Evolutionary conservation across 2,113 vertebrate genomes (phyloP).

Genomic region (Corvus cornix): DNA sequence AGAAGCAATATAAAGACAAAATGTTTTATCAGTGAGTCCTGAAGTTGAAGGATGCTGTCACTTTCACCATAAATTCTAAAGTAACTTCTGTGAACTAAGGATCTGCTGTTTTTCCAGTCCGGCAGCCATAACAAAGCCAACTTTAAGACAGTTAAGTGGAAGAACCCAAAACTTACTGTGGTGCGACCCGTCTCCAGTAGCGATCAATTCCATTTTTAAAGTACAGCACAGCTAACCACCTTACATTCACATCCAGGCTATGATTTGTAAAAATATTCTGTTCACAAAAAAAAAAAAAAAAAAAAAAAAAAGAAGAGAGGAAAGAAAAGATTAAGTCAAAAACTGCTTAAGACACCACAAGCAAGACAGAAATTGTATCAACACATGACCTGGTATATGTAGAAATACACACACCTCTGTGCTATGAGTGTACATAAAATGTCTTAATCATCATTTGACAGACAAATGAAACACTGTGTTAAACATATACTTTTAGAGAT

Average conservation of each 20-base stretch:
- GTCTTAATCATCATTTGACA: neutral
- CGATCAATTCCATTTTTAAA: constrained; percentile 99
- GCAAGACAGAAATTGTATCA: neutral
- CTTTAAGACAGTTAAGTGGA: neutral
- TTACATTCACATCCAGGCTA: constrained; percentile 91
- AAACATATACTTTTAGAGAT: neutral
- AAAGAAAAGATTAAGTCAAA: neutral
- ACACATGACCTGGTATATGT: fast-evolving
- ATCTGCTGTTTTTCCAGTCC: neutral
- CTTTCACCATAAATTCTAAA: neutral
- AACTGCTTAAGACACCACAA: neutral
- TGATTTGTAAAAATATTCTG: constrained; percentile 98
- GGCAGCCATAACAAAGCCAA: neutral
- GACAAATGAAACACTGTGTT: neutral
- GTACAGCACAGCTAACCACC: constrained; percentile 96
- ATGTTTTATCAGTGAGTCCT: neutral
- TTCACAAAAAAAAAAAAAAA: neutral
- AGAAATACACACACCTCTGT: neutral
- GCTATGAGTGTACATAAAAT: neutral
- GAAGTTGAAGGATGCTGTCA: neutral
- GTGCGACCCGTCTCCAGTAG: constrained; percentile 95
- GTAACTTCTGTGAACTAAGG: neutral
- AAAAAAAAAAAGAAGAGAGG: neutral
- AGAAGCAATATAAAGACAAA: neutral
- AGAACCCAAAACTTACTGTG: constrained; percentile 84